Conservation (phyloP, 2,888 invertebrate genomes). For the Monochamus alternatus region DNA sequence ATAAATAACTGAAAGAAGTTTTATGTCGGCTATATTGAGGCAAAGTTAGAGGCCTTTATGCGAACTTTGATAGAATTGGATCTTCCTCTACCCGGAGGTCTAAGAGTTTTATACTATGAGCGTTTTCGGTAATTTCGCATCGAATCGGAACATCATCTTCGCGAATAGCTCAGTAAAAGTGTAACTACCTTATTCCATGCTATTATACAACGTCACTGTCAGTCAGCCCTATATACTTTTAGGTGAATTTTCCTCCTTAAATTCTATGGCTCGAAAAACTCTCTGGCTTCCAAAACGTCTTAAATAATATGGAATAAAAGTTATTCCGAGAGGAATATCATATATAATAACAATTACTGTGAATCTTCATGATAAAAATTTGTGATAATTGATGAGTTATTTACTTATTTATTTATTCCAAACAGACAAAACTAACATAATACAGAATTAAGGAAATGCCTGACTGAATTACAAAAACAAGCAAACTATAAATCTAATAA, state of each 20-base stretch:
- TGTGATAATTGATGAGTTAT: too few species aligned
- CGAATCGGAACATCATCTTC: conserved; percentile 61
- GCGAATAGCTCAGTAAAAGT: conserved; percentile 62
- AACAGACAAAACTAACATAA: too few species aligned
- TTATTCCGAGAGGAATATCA: not conserved
- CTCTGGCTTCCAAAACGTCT: too few species aligned
- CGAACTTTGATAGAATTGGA: conserved; percentile 52
- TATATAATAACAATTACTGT: too few species aligned
- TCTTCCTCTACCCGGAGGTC: conserved; percentile 52
- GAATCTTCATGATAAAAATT: too few species aligned
- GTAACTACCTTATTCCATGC: conserved; percentile 61
- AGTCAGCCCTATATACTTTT: conserved; percentile 10
- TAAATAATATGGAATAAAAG: too few species aligned
- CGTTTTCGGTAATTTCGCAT: conserved; percentile 62
- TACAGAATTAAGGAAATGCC: too few species aligned
- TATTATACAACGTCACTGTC: conserved; percentile 48
- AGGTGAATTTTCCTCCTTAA: conserved; percentile 4
- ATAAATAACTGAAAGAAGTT: conserved; percentile 48
- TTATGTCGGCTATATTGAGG: conserved; percentile 34
- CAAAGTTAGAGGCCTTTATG: conserved; percentile 44
- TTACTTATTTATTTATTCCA: too few species aligned
- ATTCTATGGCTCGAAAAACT: conserved; percentile 10
- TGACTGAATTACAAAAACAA: too few species aligned
- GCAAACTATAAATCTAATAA: too few species aligned
- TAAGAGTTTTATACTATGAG: conserved; percentile 59